Base-by-base conservation (phyloP, 2,888 invertebrate species). In the Masnerella sp. region DNA sequence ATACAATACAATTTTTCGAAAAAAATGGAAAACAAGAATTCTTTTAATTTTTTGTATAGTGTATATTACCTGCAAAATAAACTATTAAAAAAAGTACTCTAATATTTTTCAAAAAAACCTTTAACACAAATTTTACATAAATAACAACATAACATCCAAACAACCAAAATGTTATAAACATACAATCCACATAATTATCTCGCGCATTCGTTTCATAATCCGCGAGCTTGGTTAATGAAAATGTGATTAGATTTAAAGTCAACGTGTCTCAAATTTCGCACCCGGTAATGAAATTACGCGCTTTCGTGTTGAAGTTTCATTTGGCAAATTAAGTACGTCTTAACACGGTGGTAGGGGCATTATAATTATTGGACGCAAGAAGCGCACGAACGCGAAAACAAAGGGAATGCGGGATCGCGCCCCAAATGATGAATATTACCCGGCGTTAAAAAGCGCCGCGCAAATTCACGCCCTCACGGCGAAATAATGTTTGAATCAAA, bases 321-420 rank as follows among this genome's bases (percentile, higher is more conserved):
- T 51, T 36, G 36, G 43, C 51, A 43, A 68, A 68, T 68, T 68
- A 68, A 68, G 52, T 68, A 61, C 68, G 61, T 61, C 68, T 68
- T 68, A 68, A 52, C 68, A 34, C 45, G n/a, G 68, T 38, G 34
- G 45, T 30, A 36, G 42, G 38, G 32, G 18, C 45, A 68, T 68
- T 61, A 68, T 59, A 36, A 52, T 68, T 68, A 68, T 61, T 43
- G 52, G 59, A 34, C 45, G 59, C 68, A 36, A 58, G 20, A 18
- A 40, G 47, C 28, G 36, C 25, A 8, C n/a, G 34, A 34, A 51
- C 51, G 36, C 20, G 49, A 59, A 59, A 36, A 61, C 59, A 68
- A 68, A 59, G 68, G 25, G 52, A 59, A 59, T 47, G 22, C 15
- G 45, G n/a, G n/a, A 30, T 38, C 32, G 43, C 52, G 51, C 5